Conservation (phyloP, 2,797 vertebrate genomes). For the Lemur catta region DNA sequence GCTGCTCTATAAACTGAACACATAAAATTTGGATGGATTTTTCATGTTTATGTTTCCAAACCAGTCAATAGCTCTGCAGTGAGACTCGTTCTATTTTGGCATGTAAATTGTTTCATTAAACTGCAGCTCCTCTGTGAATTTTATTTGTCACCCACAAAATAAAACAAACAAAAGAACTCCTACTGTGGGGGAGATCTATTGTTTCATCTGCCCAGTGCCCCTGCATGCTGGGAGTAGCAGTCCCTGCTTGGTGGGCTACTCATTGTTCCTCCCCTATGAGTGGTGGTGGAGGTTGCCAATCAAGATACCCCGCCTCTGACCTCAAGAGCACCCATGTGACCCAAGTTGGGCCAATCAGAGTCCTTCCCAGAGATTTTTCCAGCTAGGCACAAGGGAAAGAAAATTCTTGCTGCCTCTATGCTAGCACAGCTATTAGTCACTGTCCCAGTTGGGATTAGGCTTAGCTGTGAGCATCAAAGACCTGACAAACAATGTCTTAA, state of each 20-base stretch:
- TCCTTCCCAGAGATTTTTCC: not conserved
- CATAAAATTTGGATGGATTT: not conserved
- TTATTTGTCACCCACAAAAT: not conserved
- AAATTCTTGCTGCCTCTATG: not conserved
- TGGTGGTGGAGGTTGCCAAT: not conserved
- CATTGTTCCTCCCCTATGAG: not conserved
- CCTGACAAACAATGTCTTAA: not conserved
- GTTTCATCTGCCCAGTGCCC: not conserved
- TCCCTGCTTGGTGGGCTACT: not conserved
- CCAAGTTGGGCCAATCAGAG: not conserved
- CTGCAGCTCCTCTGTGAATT: not conserved
- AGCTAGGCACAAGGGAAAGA: not conserved
- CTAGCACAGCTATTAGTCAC: not conserved
- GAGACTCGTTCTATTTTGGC: not conserved
- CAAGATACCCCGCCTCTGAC: not conserved
- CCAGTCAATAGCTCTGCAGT: not conserved
- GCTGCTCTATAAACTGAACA: not conserved
- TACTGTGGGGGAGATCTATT: not conserved
- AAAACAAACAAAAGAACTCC: not conserved
- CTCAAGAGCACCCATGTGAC: not conserved
- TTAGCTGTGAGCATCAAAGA: not conserved
- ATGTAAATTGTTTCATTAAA: conserved; percentile 35
- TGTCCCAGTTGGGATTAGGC: not conserved
- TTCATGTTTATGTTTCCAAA: conserved; percentile 16
- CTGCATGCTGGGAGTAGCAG: not conserved